A percentile compares a stretch with the other conserved stretches of the same genome.
These are phyloP conservation scores for Cheirogaleus major DNA, from an alignment of 2,797 vertebrate genomes.

Conservation along the genomic window DNA sequence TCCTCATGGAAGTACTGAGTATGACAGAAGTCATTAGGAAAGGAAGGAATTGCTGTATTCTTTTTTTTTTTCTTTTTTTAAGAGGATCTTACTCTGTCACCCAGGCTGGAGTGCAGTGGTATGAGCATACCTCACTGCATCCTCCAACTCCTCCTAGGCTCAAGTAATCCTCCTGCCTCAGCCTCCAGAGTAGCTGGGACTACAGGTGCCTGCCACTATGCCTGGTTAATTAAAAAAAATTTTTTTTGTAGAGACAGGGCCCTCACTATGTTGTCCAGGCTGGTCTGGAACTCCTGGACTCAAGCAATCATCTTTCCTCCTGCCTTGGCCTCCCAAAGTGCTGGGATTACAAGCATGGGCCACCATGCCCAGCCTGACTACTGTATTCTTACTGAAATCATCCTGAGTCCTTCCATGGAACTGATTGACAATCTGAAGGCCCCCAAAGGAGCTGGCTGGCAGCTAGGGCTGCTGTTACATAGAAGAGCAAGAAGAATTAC, in stretches of 20 bases:
- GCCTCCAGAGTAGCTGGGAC: not conserved
- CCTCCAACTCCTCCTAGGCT: not conserved
- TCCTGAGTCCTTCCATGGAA: conserved; percentile 36
- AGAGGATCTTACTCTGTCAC: not conserved
- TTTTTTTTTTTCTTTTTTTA: not conserved
- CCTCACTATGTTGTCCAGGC: not conserved
- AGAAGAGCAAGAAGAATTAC: conserved; percentile 6
- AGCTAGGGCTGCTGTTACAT: not conserved
- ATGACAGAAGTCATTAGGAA: conserved; percentile 9
- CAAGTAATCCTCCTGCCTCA: not conserved
- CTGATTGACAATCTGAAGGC: conserved; percentile 26
- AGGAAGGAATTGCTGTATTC: conserved; percentile 8
- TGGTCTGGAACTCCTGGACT: not conserved
- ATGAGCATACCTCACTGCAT: not conserved
- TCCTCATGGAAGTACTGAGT: not conserved
- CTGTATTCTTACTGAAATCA: conserved; percentile 7
- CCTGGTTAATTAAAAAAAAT: not conserved
- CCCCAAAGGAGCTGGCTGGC: not conserved
- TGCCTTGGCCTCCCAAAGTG: not conserved
- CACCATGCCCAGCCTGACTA: not conserved
- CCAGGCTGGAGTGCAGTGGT: not conserved
- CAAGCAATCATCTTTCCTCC: not conserved
- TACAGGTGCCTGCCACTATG: not conserved
- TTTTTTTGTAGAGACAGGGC: not conserved
- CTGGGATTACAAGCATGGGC: not conserved